Conservation (phyloP, 2,888 invertebrate species). For the Anoncus sp. region DNA sequence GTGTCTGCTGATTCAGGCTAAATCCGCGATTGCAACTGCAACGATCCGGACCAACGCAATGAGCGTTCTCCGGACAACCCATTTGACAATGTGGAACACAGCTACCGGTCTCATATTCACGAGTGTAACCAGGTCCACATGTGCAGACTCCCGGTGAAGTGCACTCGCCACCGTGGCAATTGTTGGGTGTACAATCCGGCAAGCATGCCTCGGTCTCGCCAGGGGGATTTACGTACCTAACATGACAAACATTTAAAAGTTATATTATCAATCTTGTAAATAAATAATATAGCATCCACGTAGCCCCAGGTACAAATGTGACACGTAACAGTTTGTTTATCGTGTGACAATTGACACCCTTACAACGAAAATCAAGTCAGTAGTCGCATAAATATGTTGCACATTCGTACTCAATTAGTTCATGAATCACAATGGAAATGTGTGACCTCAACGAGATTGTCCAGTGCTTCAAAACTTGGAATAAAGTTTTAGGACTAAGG, state of each 20-base stretch:
- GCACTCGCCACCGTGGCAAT: constrained; percentile 74
- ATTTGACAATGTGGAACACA: constrained; percentile 71
- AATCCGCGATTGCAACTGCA: constrained; percentile 86
- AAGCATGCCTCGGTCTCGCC: constrained; percentile 75
- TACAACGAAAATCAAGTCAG: too few relatives aligned
- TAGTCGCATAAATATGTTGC: too few relatives aligned
- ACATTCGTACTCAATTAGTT: too few relatives aligned
- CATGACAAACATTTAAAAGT: constrained; percentile 22
- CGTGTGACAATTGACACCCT: too few relatives aligned
- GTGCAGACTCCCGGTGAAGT: constrained; percentile 75
- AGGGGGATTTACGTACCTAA: constrained; percentile 76
- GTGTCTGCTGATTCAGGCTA: constrained; percentile 82
- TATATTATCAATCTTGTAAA: neutral
- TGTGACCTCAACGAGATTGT: too few relatives aligned
- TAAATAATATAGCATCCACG: neutral
- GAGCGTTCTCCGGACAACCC: constrained; percentile 82
- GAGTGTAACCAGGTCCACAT: constrained; percentile 73
- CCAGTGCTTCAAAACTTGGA: too few relatives aligned
- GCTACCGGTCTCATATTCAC: constrained; percentile 69
- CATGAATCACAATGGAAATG: too few relatives aligned
- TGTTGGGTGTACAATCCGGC: constrained; percentile 71
- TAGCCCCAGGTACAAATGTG: neutral
- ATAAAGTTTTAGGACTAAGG: neutral
- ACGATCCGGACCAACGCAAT: constrained; percentile 84
- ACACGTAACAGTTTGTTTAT: too few relatives aligned